Evolutionary conservation across 2,888 invertebrate species (phyloP).

Genomic region (Eudasyphora cyanicolor): DNA sequence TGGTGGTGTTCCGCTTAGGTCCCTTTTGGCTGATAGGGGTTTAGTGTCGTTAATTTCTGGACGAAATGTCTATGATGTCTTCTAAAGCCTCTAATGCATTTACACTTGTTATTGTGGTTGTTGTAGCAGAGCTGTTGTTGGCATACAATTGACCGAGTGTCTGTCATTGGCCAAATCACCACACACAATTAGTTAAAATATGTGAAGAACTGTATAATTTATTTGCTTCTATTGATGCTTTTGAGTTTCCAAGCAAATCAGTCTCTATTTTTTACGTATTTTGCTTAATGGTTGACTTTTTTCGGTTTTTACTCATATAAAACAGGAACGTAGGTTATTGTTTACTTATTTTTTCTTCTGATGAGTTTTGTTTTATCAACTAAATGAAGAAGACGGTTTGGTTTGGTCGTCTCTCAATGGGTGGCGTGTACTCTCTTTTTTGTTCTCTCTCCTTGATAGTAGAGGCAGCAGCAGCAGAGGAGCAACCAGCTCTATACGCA

Average conservation of each 20-base stretch:
- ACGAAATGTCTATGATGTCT: background rate
- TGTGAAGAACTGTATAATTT: slow-evolving; percentile 11
- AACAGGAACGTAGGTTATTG: slow-evolving; percentile 53
- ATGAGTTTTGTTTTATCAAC: slow-evolving; percentile 6
- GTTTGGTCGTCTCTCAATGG: background rate
- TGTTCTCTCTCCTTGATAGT: background rate
- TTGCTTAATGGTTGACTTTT: slow-evolving; percentile 17
- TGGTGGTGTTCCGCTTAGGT: background rate
- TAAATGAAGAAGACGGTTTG: slow-evolving; percentile 21
- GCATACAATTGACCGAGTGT: background rate
- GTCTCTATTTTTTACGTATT: slow-evolving; percentile 52
- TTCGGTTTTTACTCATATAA: slow-evolving; percentile 36
- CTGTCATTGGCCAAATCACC: slow-evolving; percentile 18
- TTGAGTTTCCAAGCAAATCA: slow-evolving; percentile 43
- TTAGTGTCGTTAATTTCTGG: background rate
- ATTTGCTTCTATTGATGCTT: slow-evolving; percentile 7
- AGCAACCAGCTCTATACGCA: slow-evolving; percentile 10
- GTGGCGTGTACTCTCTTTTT: background rate
- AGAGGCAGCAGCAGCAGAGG: too few species aligned
- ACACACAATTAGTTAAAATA: slow-evolving; percentile 12
- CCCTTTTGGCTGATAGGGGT: background rate
- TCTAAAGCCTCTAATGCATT: slow-evolving; percentile 10
- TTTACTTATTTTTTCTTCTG: slow-evolving; percentile 28
- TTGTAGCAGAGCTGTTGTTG: background rate
- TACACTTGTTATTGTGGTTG: slow-evolving; percentile 5